A percentile compares a stretch with the other conserved stretches of the same genome.
These are phyloP conservation scores for Scaptomyza parva DNA, from an alignment of 2,888 invertebrate species.

Conservation along the genomic window DNA sequence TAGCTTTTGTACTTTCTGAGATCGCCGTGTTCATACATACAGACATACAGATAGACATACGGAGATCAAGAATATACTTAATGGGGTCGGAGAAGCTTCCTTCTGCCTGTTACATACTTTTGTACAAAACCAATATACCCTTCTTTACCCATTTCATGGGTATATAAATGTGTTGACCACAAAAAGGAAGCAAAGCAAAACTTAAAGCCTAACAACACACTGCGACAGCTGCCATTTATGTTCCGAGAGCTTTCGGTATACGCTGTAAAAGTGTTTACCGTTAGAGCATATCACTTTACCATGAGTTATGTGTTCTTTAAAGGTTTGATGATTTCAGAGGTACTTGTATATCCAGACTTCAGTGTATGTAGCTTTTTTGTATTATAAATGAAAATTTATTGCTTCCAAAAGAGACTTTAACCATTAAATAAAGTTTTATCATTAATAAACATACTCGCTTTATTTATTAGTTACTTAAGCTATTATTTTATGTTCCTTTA, in stretches of 20 bases:
- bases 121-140: too few species aligned
- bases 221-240: slow-evolving; percentile 62
- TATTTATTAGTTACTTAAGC: neutral
- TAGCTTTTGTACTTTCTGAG: too few species aligned
- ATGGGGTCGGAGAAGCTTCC: too few species aligned
- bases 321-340: neutral
- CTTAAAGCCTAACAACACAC: slow-evolving; percentile 40
- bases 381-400: neutral
- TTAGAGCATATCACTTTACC: neutral
- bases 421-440: neutral
- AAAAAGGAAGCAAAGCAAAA: slow-evolving; percentile 7
- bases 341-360: neutral
- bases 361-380: neutral
- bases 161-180: slow-evolving; percentile 6
- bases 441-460: neutral
- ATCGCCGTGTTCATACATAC: too few species aligned
- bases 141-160: too few species aligned
- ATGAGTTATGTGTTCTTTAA: neutral
- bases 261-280: slow-evolving; percentile 11
- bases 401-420: neutral
- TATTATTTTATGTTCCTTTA: too few species aligned
- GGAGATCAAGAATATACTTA: too few species aligned
- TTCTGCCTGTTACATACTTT: too few species aligned
- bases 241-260: slow-evolving; percentile 34
- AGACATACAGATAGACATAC: too few species aligned